Conservation (phyloP, 2,113 vertebrate genomes). For the Peromyscus californicus region DNA sequence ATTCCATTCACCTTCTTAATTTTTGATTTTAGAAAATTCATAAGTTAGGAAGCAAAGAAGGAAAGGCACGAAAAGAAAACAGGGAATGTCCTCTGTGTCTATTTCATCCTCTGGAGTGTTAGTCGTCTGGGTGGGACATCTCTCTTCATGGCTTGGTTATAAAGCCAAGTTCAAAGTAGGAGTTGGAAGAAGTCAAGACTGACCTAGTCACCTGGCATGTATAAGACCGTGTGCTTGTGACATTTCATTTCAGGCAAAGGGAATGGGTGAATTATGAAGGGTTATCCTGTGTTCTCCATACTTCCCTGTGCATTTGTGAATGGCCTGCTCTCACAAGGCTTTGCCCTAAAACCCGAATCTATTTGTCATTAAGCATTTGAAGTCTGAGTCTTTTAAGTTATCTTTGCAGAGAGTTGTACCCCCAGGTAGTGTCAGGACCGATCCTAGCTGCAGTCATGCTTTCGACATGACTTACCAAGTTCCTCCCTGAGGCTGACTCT, state of each 20-base stretch:
- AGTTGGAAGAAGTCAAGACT: background rate
- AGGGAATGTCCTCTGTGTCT: background rate
- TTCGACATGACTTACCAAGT: background rate
- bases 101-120: background rate
- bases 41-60: background rate
- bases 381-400: conserved; percentile 3
- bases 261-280: background rate
- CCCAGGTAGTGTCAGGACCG: background rate
- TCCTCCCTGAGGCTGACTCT: background rate
- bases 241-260: background rate
- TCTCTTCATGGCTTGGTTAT: background rate
- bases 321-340: background rate
- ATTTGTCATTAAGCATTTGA: conserved; percentile 63
- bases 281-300: background rate
- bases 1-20: background rate
- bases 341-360: conserved; percentile 32
- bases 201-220: background rate
- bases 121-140: background rate
- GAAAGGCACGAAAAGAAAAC: background rate
- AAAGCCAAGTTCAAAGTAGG: background rate
- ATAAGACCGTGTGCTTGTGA: background rate
- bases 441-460: background rate
- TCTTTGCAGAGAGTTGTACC: conserved; percentile 5
- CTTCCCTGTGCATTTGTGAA: background rate
- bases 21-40: conserved; percentile 52